A percentile compares a stretch with the other conserved stretches of the same genome.
These are phyloP conservation scores for Fulmarus glacialis DNA, from an alignment of 2,113 vertebrate genomes.

Conservation along the genomic window DNA sequence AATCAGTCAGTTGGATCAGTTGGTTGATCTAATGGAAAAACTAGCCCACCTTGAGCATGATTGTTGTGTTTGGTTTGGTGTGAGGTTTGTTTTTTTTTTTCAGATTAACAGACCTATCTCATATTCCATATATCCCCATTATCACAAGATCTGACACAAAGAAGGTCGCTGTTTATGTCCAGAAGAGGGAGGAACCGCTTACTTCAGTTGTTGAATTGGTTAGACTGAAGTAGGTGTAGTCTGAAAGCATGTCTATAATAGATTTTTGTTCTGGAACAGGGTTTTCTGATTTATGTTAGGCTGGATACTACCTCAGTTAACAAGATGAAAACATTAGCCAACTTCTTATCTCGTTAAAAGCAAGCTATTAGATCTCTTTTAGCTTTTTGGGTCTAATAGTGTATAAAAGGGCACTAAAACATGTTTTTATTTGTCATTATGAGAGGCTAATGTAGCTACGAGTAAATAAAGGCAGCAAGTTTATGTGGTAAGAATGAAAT, in stretches of 20 bases:
- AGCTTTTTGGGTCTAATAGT: background rate
- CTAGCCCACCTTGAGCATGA: background rate
- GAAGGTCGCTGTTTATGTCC: background rate
- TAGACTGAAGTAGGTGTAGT: background rate
- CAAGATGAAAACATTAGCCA: background rate
- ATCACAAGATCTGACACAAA: background rate
- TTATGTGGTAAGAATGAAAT: background rate
- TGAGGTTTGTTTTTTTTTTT: background rate
- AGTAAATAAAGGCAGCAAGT: background rate
- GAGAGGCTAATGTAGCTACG: background rate
- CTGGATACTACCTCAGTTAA: background rate
- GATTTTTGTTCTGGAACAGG: background rate
- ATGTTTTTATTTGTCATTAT: background rate
- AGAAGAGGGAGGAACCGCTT: background rate
- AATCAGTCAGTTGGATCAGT: background rate
- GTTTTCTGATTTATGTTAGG: background rate
- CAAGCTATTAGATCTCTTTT: background rate
- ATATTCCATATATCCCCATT: background rate
- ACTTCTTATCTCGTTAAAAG: background rate
- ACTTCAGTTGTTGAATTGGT: background rate
- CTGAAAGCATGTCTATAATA: background rate
- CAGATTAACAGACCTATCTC: background rate
- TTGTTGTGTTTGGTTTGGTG: background rate
- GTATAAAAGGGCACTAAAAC: background rate
- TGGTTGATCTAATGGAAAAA: background rate